A percentile compares a stretch with the other conserved stretches of the same genome.
Evolutionary conservation across 2,888 invertebrate genomes (phyloP).

Genomic region (Tenthredo scrophulariae): DNA sequence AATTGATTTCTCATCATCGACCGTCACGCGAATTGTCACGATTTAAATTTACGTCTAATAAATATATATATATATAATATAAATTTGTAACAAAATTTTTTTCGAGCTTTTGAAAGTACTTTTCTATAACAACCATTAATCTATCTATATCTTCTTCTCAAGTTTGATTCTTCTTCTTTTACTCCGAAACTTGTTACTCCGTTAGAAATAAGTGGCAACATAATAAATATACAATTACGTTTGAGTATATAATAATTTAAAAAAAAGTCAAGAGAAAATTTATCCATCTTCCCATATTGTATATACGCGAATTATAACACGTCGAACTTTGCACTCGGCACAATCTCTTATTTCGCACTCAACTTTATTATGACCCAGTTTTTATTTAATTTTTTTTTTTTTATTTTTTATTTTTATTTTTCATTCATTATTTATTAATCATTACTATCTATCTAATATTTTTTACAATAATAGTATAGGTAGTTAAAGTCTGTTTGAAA

Average conservation of each 20-base stretch:
- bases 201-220: background rate
- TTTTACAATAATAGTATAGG: background rate
- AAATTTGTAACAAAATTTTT: constrained; percentile 33
- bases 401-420: too few species aligned
- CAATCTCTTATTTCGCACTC: background rate
- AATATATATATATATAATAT: constrained; percentile 11
- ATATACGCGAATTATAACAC: background rate
- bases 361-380: background rate
- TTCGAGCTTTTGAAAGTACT: background rate
- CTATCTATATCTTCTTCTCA: background rate
- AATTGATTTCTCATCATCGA: constrained; percentile 1
- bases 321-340: background rate
- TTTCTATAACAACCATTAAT: too few species aligned
- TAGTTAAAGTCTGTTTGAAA: background rate
- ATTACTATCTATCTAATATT: background rate
- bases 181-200: background rate
- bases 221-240: background rate
- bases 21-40: background rate
- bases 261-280: background rate
- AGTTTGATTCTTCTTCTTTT: background rate
- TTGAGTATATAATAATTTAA: background rate
- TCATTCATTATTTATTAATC: too few species aligned
- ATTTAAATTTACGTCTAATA: background rate
- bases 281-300: background rate
- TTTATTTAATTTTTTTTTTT: background rate